These are phyloP conservation scores for Leptinotarsa texana DNA, from an alignment of 1,140 invertebrate species.

Conservation along the genomic window DNA sequence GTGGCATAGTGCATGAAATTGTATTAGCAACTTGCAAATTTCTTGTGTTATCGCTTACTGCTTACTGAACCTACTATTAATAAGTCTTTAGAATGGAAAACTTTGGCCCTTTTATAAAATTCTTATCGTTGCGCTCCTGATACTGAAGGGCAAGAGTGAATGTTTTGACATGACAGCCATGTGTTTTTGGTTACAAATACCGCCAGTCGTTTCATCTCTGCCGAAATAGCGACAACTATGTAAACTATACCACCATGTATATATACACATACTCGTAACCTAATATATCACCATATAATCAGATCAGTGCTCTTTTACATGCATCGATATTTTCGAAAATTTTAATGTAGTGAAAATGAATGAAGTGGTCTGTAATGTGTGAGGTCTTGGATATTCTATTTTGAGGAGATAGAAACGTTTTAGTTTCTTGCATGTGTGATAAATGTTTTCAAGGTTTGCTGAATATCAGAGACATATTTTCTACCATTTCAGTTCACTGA, in stretches of 20 bases:
- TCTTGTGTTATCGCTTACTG: too few species aligned
- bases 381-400: conserved; percentile 16
- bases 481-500: too few species aligned
- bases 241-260: conserved; percentile 37
- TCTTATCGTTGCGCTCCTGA: not conserved
- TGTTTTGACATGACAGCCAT: conserved; percentile 44
- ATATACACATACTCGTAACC: conserved; percentile 32
- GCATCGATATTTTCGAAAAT: not conserved
- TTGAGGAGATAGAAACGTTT: not conserved
- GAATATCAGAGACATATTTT: too few species aligned
- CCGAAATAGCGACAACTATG: conserved; percentile 41
- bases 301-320: conserved; percentile 17
- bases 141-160: conserved; percentile 32
- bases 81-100: too few species aligned
- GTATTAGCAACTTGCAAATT: too few species aligned
- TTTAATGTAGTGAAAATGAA: conserved; percentile 17
- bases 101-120: not conserved
- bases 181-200: conserved; percentile 38
- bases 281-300: conserved; percentile 37
- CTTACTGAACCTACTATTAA: too few species aligned
- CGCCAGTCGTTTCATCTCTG: conserved; percentile 37
- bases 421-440: too few species aligned
- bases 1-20: too few species aligned
- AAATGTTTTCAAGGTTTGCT: too few species aligned
- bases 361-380: conserved; percentile 13